Evolutionary conservation across 1,140 invertebrate species (phyloP), one percentile per base, ranked within the genome.

Genomic region (Luehdorfia chinensis): DNA sequence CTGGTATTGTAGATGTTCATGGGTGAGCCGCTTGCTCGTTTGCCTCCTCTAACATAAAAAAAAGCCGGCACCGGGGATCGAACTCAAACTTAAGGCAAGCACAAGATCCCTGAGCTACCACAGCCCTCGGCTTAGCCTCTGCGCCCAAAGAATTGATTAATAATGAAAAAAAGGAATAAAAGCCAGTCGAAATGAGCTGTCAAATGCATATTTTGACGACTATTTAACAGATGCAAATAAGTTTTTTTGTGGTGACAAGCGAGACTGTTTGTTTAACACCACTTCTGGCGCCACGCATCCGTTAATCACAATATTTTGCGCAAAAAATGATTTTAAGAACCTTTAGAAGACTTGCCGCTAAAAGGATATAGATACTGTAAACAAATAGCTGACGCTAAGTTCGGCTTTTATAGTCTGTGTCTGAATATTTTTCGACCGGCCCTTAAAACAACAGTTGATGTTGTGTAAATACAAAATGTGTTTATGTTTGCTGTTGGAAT

Each of bases 191-290:
- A 39, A 18, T 13, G 21, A 27, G 36, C 12, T 14, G 36, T 39
- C 21, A 25, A 27, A 39, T 21, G 13, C 18, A 41, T 25, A 14
- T 39, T 39, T 41, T 25, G 6, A 14, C 37, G 39, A 43, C 28
- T 43, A 28, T 43, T 43, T 43, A 43, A 43, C 39, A 30, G n/a
- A 43, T 43, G 39, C 39, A 43, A 43, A 43, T 43, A 28, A 1
- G 25, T 30, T 43, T 43, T 43, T 37, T 43, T 28, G 25, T 43
- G 39, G 3, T n/a, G 11, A 28, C 37, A 14, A 16, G n/a, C n/a
- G 36, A 39, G 4, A n/a, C 13, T 30, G 21, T 43, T 43, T 43
- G 15, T 18, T 30, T 30, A 30, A 43, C 39, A 43, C 39, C 27
- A 30, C 27, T 16, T n/a, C 25, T 7, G 39, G 39, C 39, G 39